Evolutionary conservation across 2,113 vertebrate species (phyloP).

Genomic region (Labeo catla): DNA sequence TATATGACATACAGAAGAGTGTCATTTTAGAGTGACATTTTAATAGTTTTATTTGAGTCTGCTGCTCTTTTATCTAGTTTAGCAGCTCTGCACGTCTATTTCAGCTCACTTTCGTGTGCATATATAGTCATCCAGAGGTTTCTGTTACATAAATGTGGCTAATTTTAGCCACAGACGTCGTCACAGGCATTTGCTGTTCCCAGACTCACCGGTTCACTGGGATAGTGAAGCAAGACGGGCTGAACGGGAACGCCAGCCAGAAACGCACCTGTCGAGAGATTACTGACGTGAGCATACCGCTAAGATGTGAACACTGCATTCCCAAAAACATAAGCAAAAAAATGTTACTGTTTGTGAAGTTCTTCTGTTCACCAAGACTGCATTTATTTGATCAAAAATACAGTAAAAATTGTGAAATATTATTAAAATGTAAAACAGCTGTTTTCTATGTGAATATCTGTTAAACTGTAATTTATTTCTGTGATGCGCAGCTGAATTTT

Average conservation of each 20-base stretch:
- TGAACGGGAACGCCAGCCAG: constrained; percentile 87
- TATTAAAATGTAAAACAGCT: neutral
- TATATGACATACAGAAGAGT: neutral
- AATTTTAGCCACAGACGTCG: neutral
- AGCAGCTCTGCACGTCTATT: neutral
- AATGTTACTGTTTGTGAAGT: neutral
- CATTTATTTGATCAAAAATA: no score
- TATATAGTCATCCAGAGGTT: neutral
- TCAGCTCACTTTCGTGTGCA: neutral
- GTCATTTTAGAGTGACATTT: no score
- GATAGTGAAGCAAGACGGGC: constrained; percentile 86
- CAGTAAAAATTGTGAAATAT: neutral
- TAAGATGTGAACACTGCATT: no score
- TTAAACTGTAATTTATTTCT: no score
- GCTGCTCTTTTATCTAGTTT: neutral
- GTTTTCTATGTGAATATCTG: neutral
- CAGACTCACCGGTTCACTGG: constrained; percentile 82
- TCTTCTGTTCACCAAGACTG: neutral
- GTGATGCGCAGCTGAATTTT: no score
- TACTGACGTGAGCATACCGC: neutral
- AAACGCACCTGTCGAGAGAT: constrained; percentile 81
- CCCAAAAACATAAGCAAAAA: no score
- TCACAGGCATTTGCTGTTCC: neutral
- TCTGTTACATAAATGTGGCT: neutral
- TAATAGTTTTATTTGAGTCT: neutral